phyloP scores from a whole-genome alignment of 2,888 invertebrate species.

The Punctoribates punctum region DNA sequence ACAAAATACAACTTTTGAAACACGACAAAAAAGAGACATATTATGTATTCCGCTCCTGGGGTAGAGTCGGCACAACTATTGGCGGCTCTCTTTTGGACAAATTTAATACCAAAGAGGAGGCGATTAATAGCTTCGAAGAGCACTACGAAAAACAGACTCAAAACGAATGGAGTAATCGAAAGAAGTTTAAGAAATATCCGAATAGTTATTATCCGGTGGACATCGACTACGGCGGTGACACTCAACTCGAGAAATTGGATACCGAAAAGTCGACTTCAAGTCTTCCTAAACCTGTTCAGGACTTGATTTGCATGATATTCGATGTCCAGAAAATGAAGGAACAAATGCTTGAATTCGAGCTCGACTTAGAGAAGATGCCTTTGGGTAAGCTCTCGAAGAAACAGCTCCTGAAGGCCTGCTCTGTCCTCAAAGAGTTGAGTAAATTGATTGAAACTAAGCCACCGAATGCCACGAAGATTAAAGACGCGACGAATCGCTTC shows the following conservation, averaged over 20 bases:
- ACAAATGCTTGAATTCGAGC: conserved; percentile 88
- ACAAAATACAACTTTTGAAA: conserved; percentile 86
- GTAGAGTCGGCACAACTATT: conserved; percentile 89
- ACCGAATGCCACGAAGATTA: conserved; percentile 58
- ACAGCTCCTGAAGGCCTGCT: conserved; percentile 81
- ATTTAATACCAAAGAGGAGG: conserved; percentile 58
- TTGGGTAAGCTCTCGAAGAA: conserved; percentile 88
- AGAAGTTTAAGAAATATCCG: conserved; percentile 67
- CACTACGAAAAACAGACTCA: conserved; percentile 75
- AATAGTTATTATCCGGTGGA: conserved; percentile 79
- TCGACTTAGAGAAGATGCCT: conserved; percentile 96
- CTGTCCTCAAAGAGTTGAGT: conserved; percentile 62
- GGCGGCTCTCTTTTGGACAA: conserved; percentile 68
- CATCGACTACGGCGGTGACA: conserved; percentile 68
- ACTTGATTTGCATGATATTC: conserved; percentile 78
- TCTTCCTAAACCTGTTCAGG: conserved; percentile 71
- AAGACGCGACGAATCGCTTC: conserved; percentile 87
- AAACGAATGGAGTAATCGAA: conserved; percentile 68
- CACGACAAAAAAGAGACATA: conserved; percentile 63
- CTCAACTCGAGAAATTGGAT: conserved; percentile 36
- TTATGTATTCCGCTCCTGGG: conserved; percentile 90
- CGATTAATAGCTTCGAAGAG: conserved; percentile 62
- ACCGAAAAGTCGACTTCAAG: conserved; percentile 60
- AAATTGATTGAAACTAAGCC: conserved; percentile 39
- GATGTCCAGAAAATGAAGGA: conserved; percentile 87